Conservation (phyloP, 2,797 vertebrate genomes). For the Pangasius djambal region DNA sequence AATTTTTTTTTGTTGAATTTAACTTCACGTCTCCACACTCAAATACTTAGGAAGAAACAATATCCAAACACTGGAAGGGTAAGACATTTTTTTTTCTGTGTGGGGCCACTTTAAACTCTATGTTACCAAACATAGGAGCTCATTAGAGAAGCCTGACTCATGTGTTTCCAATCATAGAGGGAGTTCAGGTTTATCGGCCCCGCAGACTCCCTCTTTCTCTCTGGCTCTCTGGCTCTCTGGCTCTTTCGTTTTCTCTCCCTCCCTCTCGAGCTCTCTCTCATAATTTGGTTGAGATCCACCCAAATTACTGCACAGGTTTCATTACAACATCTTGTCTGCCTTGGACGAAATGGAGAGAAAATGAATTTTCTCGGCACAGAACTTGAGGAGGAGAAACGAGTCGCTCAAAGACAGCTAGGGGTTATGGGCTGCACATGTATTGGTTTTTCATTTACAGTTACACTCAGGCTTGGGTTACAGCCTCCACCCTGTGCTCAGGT, state of each 20-base stretch:
- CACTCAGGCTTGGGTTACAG: constrained; percentile 26
- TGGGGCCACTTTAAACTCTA: constrained; percentile 40
- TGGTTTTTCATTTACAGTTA: constrained; percentile 36
- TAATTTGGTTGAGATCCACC: constrained; percentile 40
- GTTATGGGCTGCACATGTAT: not conserved
- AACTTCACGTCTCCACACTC: constrained; percentile 16
- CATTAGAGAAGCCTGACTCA: constrained; percentile 47
- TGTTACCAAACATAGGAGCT: constrained; percentile 50
- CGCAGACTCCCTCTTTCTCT: constrained; percentile 7
- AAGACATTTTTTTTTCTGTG: constrained; percentile 12
- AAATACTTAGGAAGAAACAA: constrained; percentile 28
- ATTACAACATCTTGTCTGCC: not conserved
- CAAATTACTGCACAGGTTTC: constrained; percentile 32
- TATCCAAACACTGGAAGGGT: constrained; percentile 38
- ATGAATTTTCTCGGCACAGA: not conserved
- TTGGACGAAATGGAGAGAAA: not conserved
- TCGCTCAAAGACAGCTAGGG: not conserved
- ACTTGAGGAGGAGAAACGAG: not conserved
- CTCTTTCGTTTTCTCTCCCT: not conserved
- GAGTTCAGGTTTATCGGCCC: constrained; percentile 48
- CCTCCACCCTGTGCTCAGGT: constrained; percentile 27
- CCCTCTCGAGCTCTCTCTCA: not conserved
- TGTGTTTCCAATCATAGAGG: constrained; percentile 50
- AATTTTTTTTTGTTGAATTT: not conserved
- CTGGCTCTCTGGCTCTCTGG: not conserved